Evolutionary conservation across 2,888 invertebrate genomes (phyloP), one percentile per base, ranked within the genome.

Genomic region (Drosophila imparisetae): DNA sequence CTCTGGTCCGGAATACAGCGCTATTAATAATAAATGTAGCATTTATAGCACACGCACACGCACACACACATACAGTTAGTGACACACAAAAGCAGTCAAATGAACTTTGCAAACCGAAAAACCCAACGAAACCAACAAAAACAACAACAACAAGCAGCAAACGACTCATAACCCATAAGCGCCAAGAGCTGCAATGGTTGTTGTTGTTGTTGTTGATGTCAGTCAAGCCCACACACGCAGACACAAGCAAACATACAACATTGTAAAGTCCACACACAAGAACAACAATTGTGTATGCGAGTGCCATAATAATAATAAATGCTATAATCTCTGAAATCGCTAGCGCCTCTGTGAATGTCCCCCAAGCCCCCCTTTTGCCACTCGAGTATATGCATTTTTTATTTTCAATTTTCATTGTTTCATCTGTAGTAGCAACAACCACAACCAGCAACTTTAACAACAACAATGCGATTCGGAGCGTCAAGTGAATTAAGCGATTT

Each of bases 21-120:
- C 82, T 80, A 90, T 91, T 91, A 89, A 90, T 89, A 89, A 90
- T 90, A 90, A 91, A 90, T 90, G 91, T 80, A 68, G 80, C 89
- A 80, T 62, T 80, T 75, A 72, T 64, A 60, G 30, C 66, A 60
- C 73, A 71, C 55, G 63, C 53, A 66, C 52, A 50, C 40, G 49
- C 60, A 45, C 40, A 66, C 13, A 10, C 42, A 42, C 27, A 52
- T 15, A 49, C 24, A 57, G 18, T 49, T 53, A 68, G 69, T 65
- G 61, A 72, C 66, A 81, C 55, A 63, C 52, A 71, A 61, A 68
- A 68, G 54, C 70, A 80, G 74, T 74, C 81, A 86, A 88, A 89
- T 88, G 88, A 86, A 85, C 84, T 87, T 89, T 89, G 79, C 77
- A 79, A 89, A 75, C 83, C 71, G 75, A 89, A 82, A 75, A 63